Evolutionary conservation across 2,797 vertebrate genomes (phyloP).

Genomic region (Peromyscus aztecus): DNA sequence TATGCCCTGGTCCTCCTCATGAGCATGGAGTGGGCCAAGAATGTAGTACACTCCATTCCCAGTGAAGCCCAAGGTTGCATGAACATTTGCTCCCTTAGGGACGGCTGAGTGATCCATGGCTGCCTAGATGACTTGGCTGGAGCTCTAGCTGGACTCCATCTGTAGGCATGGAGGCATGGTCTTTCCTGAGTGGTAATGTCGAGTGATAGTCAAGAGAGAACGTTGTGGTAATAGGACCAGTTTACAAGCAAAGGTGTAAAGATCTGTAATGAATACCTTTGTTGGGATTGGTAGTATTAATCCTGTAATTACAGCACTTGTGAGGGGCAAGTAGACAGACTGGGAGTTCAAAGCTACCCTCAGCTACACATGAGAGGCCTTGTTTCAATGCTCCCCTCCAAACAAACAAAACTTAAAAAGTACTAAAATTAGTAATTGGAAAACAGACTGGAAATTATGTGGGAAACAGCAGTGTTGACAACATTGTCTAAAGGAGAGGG

Average conservation of each 20-base stretch:
- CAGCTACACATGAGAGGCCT: neutral
- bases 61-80: fast-evolving
- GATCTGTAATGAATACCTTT: neutral
- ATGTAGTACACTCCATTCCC: neutral
- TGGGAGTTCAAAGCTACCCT: neutral
- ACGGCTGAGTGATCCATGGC: neutral
- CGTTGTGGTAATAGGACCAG: neutral
- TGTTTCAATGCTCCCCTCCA: neutral
- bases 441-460: neutral
- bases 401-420: neutral
- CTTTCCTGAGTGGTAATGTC: neutral
- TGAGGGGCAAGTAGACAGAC: neutral
- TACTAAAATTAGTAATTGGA: neutral
- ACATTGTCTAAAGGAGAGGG: neutral
- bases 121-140: neutral
- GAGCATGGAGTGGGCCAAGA: neutral
- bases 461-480: neutral
- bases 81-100: neutral
- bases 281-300: neutral
- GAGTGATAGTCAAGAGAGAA: neutral
- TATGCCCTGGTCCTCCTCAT: neutral
- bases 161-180: neutral
- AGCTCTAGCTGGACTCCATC: neutral
- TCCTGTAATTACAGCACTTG: neutral
- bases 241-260: neutral